phyloP scores from a whole-genome alignment of 1,140 invertebrate species.

The Drosophila carrolli region DNA sequence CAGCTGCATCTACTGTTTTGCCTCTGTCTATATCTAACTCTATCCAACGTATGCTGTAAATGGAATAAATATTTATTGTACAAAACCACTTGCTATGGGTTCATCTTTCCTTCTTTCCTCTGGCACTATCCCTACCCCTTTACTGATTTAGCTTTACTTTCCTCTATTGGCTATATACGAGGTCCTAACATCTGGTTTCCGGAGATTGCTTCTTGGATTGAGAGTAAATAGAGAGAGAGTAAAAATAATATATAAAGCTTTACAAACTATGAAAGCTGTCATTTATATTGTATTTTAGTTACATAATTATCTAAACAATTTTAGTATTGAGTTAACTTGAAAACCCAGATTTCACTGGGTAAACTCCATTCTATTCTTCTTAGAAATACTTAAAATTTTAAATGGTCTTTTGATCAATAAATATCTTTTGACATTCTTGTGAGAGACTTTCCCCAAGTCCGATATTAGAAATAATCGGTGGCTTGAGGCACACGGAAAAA shows the following conservation, averaged over 20 bases:
- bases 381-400: background rate
- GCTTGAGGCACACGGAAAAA: background rate
- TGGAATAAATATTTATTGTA: constrained; percentile 64
- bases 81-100: constrained; percentile 36
- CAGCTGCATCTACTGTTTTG: constrained; percentile 15
- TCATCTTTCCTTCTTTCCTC: constrained; percentile 30
- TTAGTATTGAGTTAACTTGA: too few relatives aligned
- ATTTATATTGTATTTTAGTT: too few relatives aligned
- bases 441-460: background rate
- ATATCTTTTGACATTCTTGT: background rate
- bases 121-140: constrained; percentile 10
- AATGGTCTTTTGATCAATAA: background rate
- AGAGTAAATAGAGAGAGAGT: too few relatives aligned
- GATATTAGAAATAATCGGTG: constrained; percentile 11
- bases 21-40: constrained; percentile 37
- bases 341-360: too few relatives aligned
- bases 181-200: constrained; percentile 24
- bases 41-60: constrained; percentile 48
- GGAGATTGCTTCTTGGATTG: background rate
- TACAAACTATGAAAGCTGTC: too few relatives aligned
- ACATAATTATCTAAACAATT: too few relatives aligned
- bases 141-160: background rate
- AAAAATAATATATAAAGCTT: too few relatives aligned
- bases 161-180: background rate
- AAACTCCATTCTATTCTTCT: too few relatives aligned